phyloP scores from a whole-genome alignment of 2,888 invertebrate genomes.

The Hipparchia sbordonii region DNA sequence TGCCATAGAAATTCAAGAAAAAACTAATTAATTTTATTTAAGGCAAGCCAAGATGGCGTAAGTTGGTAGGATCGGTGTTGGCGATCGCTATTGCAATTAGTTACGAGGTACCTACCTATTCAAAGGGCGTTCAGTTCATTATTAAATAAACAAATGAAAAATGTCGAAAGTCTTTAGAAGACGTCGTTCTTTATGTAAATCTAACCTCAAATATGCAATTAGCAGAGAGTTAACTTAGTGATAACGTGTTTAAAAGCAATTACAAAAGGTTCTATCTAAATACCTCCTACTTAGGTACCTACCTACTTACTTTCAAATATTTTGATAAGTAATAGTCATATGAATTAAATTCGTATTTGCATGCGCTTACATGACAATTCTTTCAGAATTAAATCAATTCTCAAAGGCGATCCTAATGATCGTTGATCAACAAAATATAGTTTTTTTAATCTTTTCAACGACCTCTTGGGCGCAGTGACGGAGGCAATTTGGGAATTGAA shows the following conservation, averaged over 20 bases:
- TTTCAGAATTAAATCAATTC: no score
- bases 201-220: slow-evolving; percentile 24
- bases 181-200: slow-evolving; percentile 4
- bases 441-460: no score
- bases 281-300: not conserved
- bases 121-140: no score
- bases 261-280: not conserved
- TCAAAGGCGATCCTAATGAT: no score
- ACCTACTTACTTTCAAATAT: no score
- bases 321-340: not conserved
- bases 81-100: no score
- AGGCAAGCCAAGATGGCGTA: not conserved
- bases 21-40: not conserved
- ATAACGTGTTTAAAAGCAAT: not conserved
- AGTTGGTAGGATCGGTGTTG: not conserved
- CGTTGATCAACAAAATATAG: no score
- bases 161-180: not conserved
- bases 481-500: no score
- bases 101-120: no score
- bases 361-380: not conserved
- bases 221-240: not conserved
- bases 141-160: not conserved
- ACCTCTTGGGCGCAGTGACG: no score
- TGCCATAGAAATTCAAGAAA: not conserved
- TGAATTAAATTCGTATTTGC: not conserved